phyloP scores from a whole-genome alignment of 2,888 invertebrate genomes.

The Leptinotarsa rubiginosa region DNA sequence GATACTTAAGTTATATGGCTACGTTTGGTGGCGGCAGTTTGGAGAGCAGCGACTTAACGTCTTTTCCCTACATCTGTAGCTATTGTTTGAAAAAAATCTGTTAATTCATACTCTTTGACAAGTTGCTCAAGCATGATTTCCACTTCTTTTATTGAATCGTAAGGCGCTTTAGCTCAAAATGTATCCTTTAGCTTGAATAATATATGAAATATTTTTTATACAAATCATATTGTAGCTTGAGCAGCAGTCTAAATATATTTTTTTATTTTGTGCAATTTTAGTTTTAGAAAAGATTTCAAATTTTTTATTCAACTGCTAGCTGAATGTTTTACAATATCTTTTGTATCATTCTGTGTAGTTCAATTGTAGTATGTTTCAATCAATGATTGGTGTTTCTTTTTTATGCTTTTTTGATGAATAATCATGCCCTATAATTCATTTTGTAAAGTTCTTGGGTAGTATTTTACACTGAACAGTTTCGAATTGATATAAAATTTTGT shows the following conservation, averaged over 20 bases:
- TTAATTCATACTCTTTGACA: background rate
- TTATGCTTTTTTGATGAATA: background rate
- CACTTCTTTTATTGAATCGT: background rate
- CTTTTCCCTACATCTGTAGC: too few relatives aligned
- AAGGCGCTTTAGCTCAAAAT: background rate
- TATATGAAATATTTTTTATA: background rate
- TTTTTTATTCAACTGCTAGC: constrained; percentile 27
- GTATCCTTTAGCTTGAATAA: background rate
- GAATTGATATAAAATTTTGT: background rate
- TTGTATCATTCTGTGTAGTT: background rate
- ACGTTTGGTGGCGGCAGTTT: too few relatives aligned
- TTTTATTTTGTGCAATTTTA: constrained; percentile 47
- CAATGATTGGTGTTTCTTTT: background rate
- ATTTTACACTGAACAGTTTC: background rate
- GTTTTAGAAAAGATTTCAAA: constrained; percentile 35
- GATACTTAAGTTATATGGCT: too few relatives aligned
- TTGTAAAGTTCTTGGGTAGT: background rate
- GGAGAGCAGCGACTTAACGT: too few relatives aligned
- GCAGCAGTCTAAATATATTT: constrained; percentile 40
- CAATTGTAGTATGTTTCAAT: background rate
- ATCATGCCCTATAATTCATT: background rate
- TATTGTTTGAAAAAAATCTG: too few relatives aligned
- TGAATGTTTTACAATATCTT: constrained; percentile 1
- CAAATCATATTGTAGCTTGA: constrained; percentile 20
- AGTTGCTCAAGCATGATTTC: background rate